These are phyloP conservation scores for Bubo blakistoni DNA, from an alignment of 2,113 vertebrate genomes.

Conservation along the genomic window DNA sequence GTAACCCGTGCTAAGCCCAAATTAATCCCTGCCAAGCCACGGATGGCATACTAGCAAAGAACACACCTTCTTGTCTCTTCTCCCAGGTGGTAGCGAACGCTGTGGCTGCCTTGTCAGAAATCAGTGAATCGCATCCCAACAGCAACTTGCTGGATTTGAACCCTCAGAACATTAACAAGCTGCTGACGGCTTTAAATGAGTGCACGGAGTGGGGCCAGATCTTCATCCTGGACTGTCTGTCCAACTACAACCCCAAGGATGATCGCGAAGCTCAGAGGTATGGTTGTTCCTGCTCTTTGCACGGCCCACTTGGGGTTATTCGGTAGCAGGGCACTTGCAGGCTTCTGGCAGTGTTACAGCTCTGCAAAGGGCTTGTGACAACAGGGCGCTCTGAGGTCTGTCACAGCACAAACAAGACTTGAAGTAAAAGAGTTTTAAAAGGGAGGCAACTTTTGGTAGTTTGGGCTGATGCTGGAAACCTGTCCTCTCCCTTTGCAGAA, in stretches of 20 bases:
- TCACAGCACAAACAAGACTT: background rate
- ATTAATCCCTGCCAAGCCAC: background rate
- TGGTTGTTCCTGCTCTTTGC: background rate
- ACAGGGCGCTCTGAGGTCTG: background rate
- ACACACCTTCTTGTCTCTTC: background rate
- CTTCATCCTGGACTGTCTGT: constrained; percentile 97
- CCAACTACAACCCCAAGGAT: constrained; percentile 98
- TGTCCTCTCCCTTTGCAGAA: background rate
- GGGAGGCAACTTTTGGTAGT: background rate
- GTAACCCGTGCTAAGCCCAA: background rate
- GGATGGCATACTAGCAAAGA: background rate
- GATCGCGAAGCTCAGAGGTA: constrained; percentile 97
- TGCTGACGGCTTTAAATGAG: constrained; percentile 95
- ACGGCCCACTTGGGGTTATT: background rate
- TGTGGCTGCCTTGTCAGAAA: constrained; percentile 95
- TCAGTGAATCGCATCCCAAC: constrained; percentile 98
- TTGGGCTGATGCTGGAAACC: background rate
- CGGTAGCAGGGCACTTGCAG: background rate
- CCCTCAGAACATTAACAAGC: constrained; percentile 98
- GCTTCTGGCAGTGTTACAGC: background rate
- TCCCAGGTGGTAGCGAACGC: constrained; percentile 96
- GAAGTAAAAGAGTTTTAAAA: background rate
- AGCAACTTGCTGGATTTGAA: constrained; percentile 98
- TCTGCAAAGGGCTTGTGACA: background rate
- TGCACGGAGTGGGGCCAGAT: constrained; percentile 99